Evolutionary conservation across 1,140 invertebrate genomes (phyloP), one percentile per base, ranked within the genome.

Genomic region (Holcopasites calliopsidis): DNA sequence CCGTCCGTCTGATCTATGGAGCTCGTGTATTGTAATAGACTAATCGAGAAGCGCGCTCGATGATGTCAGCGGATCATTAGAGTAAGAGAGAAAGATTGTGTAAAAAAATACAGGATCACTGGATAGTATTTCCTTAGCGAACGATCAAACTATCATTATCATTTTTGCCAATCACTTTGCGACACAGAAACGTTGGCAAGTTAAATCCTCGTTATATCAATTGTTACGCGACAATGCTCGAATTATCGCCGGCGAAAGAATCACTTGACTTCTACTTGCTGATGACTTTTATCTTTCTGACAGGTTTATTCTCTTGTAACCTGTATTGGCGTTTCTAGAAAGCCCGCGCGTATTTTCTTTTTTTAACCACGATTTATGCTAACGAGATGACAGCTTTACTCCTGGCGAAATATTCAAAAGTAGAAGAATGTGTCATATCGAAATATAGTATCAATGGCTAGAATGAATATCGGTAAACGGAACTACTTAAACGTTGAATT

Each of bases 1-100:
- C 82, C 55, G 68, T 38, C 70, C 28, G 60, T 74, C n/a, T 84
- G 50, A 77, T 74, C 83, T 75, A 73, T 77, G 31, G 33, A n/a
- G 58, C 38, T 76, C 80, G 50, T 75, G 71, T 66, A 83, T 79
- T 71, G 80, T 82, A 82, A 82, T 79, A 70, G 80, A 60, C 65
- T 83, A 83, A 83, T 83, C 80, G 65, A 82, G 76, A 66, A 61
- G 65, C 49, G 49, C 44, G 54, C 47, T 28, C 13, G 76, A 82
- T 71, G 65, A 83, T 73, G 69, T 54, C 50, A 21, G 21, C 33
- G 40, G 40, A 70, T 33, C 28, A 49, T 16, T 35, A 52, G n/a
- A 33, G 21, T 4, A 1, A 35, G n/a, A 23, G 13, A 10, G n/a
- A 21, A 35, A 28, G 8, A 31, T 7, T 23, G 8, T n/a, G n/a